Percentiles rank a stretch among this genome's conserved stretches.
Conservation (phyloP, 2,888 invertebrate species). For the Netelia fuscicornis region DNA sequence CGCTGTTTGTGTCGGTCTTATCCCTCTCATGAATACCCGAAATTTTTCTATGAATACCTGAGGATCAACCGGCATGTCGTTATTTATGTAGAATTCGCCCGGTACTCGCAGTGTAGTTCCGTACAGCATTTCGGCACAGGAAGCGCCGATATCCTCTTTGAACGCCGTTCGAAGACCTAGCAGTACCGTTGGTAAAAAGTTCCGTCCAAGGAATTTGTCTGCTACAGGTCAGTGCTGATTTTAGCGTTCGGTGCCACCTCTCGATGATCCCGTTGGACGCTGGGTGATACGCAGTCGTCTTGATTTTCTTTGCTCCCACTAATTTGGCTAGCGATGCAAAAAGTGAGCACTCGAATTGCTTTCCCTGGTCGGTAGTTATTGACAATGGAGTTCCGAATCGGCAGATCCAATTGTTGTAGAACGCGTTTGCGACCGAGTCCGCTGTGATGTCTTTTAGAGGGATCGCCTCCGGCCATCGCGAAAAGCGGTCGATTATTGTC, state of each 20-base stretch:
- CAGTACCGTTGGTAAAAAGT: constrained; percentile 27
- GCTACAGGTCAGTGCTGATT: constrained; percentile 71
- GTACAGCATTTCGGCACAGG: constrained; percentile 69
- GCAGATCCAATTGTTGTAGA: neutral
- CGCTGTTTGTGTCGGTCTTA: constrained; percentile 47
- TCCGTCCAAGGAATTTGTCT: constrained; percentile 22
- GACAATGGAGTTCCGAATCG: neutral
- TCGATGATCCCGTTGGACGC: constrained; percentile 71
- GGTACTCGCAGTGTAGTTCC: constrained; percentile 69
- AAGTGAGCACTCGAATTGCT: neutral
- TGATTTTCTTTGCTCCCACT: constrained; percentile 62
- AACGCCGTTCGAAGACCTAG: constrained; percentile 21
- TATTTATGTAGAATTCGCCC: constrained; percentile 63
- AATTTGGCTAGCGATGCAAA: constrained; percentile 4
- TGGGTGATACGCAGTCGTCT: constrained; percentile 68
- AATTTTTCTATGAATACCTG: constrained; percentile 55
- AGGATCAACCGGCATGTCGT: constrained; percentile 45
- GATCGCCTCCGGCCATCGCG: constrained; percentile 34
- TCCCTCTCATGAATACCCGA: constrained; percentile 46
- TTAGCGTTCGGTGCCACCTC: constrained; percentile 74
- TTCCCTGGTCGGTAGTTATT: neutral
- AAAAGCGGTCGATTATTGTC: neutral
- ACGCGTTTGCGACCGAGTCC: neutral
- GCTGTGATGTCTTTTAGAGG: neutral
- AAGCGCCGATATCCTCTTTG: constrained; percentile 57